phyloP scores from a whole-genome alignment of 2,888 invertebrate species.

The Oeneis ivallda region DNA sequence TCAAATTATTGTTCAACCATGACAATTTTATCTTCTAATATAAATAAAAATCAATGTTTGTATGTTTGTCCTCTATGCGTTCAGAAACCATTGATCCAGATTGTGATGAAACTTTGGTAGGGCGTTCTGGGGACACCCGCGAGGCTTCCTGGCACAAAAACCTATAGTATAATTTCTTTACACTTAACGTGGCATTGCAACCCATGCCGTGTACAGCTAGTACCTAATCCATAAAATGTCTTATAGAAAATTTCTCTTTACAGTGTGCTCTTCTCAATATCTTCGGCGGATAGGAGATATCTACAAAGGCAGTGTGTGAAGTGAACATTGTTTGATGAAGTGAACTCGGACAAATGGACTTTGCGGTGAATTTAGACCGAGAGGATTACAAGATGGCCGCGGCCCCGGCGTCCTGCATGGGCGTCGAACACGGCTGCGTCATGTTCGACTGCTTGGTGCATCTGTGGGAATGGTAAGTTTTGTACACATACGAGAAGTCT shows the following conservation, averaged over 20 bases:
- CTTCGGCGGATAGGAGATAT: neutral
- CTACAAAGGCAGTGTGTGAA: neutral
- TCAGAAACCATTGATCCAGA: too few relatives aligned
- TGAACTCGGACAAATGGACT: conserved; percentile 44
- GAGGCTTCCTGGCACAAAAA: too few relatives aligned
- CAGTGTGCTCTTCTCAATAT: conserved; percentile 7
- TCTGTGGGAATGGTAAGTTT: conserved; percentile 76
- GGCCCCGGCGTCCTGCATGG: conserved; percentile 66
- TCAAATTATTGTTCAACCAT: too few relatives aligned
- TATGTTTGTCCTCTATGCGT: too few relatives aligned
- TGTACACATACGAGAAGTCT: neutral
- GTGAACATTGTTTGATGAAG: conserved; percentile 28
- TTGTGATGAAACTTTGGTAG: too few relatives aligned
- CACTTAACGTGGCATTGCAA: too few relatives aligned
- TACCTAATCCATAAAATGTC: conserved; percentile 3
- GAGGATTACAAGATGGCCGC: conserved; percentile 59
- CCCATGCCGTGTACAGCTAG: too few relatives aligned
- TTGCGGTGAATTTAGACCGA: conserved; percentile 42
- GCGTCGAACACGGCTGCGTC: conserved; percentile 73
- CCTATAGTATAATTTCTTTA: too few relatives aligned
- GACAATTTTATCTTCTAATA: too few relatives aligned
- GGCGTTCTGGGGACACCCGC: too few relatives aligned
- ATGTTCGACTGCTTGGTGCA: conserved; percentile 76
- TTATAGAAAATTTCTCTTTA: conserved; percentile 11
- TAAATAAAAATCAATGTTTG: too few relatives aligned